Conservation (phyloP, 92 coral and sea anemone species). For the Galaxea fascicularis region DNA sequence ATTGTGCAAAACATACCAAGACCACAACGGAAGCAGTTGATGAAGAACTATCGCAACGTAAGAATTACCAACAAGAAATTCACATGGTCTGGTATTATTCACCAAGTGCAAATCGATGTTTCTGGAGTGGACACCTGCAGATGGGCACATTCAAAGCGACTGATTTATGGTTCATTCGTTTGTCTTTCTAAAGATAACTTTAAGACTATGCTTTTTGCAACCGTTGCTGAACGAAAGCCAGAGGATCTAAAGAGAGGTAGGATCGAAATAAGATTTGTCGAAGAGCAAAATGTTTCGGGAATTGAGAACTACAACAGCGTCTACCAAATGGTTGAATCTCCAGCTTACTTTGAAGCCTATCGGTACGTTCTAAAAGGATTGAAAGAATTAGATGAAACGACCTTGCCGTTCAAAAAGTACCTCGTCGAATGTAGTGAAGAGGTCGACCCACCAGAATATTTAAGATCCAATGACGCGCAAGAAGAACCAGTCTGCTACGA, state of each 20-base stretch:
- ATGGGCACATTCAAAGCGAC: conserved; percentile 79
- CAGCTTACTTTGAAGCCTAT: conserved; percentile 86
- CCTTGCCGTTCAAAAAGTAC: conserved; percentile 76
- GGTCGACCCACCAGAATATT: conserved; percentile 74
- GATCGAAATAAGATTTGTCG: conserved; percentile 73
- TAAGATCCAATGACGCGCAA: conserved; percentile 6
- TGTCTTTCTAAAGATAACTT: conserved; percentile 88
- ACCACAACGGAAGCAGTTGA: conserved; percentile 68
- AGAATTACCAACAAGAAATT: conserved; percentile 33
- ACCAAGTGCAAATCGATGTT: conserved; percentile 59
- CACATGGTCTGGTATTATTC: conserved; percentile 68
- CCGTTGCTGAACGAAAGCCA: conserved; percentile 79
- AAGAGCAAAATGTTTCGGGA: conserved; percentile 42
- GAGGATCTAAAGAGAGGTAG: conserved; percentile 64
- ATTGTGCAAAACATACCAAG: conserved; percentile 52
- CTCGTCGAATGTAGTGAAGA: conserved; percentile 71
- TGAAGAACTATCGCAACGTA: conserved; percentile 65
- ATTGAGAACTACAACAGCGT: conserved; percentile 26
- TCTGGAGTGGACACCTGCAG: conserved; percentile 34
- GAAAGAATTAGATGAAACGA: conserved; percentile 58
- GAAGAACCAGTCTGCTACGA: conserved; percentile 45
- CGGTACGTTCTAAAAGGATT: conserved; percentile 80
- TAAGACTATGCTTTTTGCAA: conserved; percentile 78
- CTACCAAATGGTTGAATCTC: conserved; percentile 83
- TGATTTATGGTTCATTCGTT: conserved; percentile 83